Percentiles rank a stretch among this genome's conserved stretches.
These are phyloP conservation scores for Seriola dumerili DNA, from an alignment of 2,113 vertebrate species.

Conservation along the genomic window DNA sequence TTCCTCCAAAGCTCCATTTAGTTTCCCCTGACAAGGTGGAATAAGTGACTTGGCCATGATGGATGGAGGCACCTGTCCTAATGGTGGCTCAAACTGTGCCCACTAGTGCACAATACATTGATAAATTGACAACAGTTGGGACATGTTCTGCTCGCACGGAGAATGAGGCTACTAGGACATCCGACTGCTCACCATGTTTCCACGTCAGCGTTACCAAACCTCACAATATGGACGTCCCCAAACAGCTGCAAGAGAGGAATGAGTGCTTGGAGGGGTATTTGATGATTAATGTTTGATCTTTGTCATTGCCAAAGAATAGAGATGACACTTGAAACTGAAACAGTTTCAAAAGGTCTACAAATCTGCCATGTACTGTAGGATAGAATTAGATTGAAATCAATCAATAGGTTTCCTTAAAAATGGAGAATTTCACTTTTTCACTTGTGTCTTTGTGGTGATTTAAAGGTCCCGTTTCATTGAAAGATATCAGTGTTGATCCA, in stretches of 20 bases:
- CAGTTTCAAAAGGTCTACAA: background rate
- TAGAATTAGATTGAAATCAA: background rate
- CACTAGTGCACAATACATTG: slow-evolving; percentile 99
- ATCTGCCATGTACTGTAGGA: background rate
- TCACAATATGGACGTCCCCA: slow-evolving; percentile 84
- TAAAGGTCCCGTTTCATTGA: background rate
- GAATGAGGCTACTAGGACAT: slow-evolving; percentile 96
- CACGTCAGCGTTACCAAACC: slow-evolving; percentile 86
- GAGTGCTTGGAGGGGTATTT: slow-evolving; percentile 76
- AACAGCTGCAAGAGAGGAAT: slow-evolving; percentile 88
- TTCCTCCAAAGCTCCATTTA: slow-evolving; percentile 99
- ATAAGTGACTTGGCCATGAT: slow-evolving; percentile 98
- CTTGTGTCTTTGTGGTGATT: background rate
- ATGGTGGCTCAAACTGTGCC: slow-evolving; percentile 99
- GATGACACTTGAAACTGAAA: background rate
- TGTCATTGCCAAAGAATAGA: slow-evolving; percentile 30
- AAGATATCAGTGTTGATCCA: background rate
- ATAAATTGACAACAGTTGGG: slow-evolving; percentile 99
- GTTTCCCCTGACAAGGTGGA: slow-evolving; percentile 97
- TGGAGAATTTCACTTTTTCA: background rate
- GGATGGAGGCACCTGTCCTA: slow-evolving; percentile 99
- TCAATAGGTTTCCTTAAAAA: background rate
- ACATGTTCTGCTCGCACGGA: slow-evolving; percentile 95
- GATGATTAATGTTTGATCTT: slow-evolving; percentile 81
- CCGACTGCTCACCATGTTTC: slow-evolving; percentile 65